Percentiles rank a stretch among this genome's conserved stretches.
phyloP scores from a whole-genome alignment of 2,113 vertebrate species.

The Lipophrys pholis region DNA sequence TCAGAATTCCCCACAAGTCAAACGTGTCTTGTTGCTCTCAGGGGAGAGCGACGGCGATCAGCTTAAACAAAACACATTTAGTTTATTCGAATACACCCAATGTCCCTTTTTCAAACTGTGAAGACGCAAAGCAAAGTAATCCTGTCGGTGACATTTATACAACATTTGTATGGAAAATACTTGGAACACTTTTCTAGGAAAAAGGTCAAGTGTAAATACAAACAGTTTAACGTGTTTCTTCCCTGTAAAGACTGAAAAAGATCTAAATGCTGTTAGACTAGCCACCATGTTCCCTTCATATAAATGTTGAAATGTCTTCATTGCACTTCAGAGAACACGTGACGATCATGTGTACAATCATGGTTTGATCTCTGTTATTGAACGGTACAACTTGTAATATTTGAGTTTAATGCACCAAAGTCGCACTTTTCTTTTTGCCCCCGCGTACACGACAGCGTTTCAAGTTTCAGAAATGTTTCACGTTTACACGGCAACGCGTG shows the following conservation, averaged over 20 bases:
- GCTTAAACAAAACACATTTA: constrained; percentile 9
- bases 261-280: constrained; percentile 80
- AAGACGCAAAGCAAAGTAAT: constrained; percentile 69
- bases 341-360: constrained; percentile 36
- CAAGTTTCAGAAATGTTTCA: too few species aligned
- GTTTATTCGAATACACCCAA: constrained; percentile 18
- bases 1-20: constrained; percentile 49
- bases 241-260: constrained; percentile 86
- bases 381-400: neutral
- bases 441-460: too few species aligned
- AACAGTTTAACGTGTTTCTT: constrained; percentile 86
- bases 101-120: constrained; percentile 89
- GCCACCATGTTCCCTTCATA: constrained; percentile 16
- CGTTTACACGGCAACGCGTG: too few species aligned
- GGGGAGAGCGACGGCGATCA: constrained; percentile 34
- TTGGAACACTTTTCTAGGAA: constrained; percentile 90
- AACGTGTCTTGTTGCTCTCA: constrained; percentile 23
- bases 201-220: constrained; percentile 87
- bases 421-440: too few species aligned
- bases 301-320: constrained; percentile 58
- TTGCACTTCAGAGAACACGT: constrained; percentile 38
- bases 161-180: constrained; percentile 90
- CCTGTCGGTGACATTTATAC: constrained; percentile 88
- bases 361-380: constrained; percentile 40
- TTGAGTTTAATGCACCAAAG: too few species aligned